Base-by-base conservation (phyloP, 1,140 invertebrate genomes). In the Drosophila ogumai region DNA sequence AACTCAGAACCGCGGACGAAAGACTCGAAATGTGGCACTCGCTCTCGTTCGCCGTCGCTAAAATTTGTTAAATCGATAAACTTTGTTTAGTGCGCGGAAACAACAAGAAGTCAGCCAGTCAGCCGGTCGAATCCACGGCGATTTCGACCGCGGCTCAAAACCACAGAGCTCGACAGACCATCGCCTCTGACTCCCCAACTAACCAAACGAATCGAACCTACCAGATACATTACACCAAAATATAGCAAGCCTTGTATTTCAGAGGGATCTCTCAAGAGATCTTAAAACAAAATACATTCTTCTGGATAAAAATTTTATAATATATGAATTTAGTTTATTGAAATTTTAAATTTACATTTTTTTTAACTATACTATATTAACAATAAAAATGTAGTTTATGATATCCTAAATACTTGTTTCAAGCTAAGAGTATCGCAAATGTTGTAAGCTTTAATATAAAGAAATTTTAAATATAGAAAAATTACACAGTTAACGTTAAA, bases 1-100 rank as follows among this genome's bases (percentile, higher is more conserved):
- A 17, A 32, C 66, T 69, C 36, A 17, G 47, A 54, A 59, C 19
- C 38, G 65, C 34, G 58, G 66, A 58, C 55, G 65, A 47, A 52
- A 60, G 67, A 63, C 58, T 64, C 73, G 52, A 75, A 88, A 79
- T 88, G 84, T 88, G 85, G 77, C 84, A 88, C 72, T 86, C 64
- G 77, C 59, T 75, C 81, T 64, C 49, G 32, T 67, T 69, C 47
- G 44, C 50, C 84, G 75, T 81, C 80, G 80, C 78, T 69, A 69
- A 87, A 55, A 82, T 85, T 88, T 88, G 85, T 88, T 88, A 90
- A 90, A 88, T 88, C 85, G 85, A 88, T 88, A 88, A 85, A 88
- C 81, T 88, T 88, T 88, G 85, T 90, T 88, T 88, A 85, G 85
- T 79, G 77, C 81, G 59, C 77, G 85, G 85, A 84, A 88, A 88